Conservation (phyloP, 2,797 vertebrate species). For the Hippocampus kuda region DNA sequence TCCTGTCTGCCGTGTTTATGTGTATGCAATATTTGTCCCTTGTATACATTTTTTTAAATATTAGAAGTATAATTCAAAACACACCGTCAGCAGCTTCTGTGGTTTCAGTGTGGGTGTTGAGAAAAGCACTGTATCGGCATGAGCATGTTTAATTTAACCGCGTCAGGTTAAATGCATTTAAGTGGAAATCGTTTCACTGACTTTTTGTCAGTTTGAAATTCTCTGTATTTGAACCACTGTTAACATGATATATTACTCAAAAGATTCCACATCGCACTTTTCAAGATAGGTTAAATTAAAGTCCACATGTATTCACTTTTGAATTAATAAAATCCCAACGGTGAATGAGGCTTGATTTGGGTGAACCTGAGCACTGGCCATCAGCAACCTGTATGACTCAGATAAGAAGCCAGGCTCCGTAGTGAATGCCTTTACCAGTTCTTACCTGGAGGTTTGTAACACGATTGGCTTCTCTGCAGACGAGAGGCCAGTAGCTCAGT, state of each 20-base stretch:
- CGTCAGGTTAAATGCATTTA: neutral
- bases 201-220: neutral
- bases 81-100: neutral
- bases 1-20: neutral
- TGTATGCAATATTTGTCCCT: neutral
- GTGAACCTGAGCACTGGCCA: neutral
- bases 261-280: neutral
- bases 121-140: neutral
- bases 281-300: neutral
- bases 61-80: neutral
- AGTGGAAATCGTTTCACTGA: neutral
- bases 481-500: neutral
- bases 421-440: neutral
- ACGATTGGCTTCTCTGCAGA: conserved; percentile 8
- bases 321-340: neutral
- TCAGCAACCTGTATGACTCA: neutral
- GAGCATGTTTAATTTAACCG: neutral
- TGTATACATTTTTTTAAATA: neutral
- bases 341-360: neutral
- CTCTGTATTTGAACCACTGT: neutral
- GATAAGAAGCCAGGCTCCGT: neutral
- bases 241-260: neutral
- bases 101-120: neutral
- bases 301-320: neutral
- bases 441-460: conserved; percentile 1